Evolutionary conservation across 2,113 vertebrate genomes (phyloP), one percentile per base, ranked within the genome.

Genomic region (Phalacrocorax pelagicus): DNA sequence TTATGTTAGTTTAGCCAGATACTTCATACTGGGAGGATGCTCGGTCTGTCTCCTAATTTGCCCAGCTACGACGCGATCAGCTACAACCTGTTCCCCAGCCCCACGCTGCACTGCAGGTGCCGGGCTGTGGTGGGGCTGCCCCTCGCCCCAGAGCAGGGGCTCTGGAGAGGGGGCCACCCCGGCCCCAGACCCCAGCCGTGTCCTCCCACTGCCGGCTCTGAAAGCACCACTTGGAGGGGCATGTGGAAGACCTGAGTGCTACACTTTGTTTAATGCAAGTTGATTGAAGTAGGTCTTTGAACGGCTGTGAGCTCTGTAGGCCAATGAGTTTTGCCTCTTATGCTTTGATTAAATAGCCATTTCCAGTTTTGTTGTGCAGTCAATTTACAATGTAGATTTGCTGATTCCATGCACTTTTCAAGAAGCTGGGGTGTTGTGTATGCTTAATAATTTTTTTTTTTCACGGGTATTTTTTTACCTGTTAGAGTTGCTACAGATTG

Each of bases 401-500:
- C 46, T 73, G 36, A 79, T 89, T 86, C 57, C 42, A 34, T 81
- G 66, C 22, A 84, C 49, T 94, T 92, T 55, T n/a, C 69, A 96
- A 88, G 89, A 96, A 91, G 38, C 83, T 94, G 88, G 61, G 49
- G 66, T 36, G 54, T 69, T 36, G 6, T 57, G 40, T 73, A 51
- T 96, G 66, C 73, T 91, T 95, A 26, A 15, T 46, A n/a, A 59
- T 93, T 95, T 27, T 65, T 65, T 71, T 78, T 90, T 79, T 51
- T 55, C 6, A 63, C 11, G 29, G 70, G 75, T 2, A 8, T 92
- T 95, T 97, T 96, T 97, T 95, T 95, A 91, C 23, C 13, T 81
- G 58, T 92, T 88, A 82, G 77, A 85, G 61, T 97, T 94, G 81
- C 89, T 96, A 62, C 52, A 95, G 88, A 70, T 95, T 89, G 88